Conservation (phyloP, 2,113 vertebrate species). For the Puffinus mauretanicus region DNA sequence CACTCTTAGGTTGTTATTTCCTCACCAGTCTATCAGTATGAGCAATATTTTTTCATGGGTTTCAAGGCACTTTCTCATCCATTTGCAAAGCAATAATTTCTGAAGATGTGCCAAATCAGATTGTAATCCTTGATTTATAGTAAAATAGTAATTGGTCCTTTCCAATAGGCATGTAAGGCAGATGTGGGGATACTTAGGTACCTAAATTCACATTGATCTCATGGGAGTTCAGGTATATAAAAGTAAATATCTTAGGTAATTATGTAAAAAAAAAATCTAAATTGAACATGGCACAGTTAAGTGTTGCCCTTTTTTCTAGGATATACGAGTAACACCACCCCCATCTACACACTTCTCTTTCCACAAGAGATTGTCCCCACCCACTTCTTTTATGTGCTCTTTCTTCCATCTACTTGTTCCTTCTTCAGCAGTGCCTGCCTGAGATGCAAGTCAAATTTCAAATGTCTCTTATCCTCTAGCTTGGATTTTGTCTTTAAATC, state of each 20-base stretch:
- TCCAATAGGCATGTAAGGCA: not conserved
- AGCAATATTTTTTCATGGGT: not conserved
- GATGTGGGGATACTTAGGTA: not conserved
- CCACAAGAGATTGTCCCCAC: not conserved
- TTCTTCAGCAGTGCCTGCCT: not conserved
- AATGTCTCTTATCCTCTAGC: not conserved
- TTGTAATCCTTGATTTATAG: not conserved
- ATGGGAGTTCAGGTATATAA: not conserved
- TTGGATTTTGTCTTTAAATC: not conserved
- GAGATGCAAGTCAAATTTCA: not conserved
- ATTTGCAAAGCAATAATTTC: not conserved
- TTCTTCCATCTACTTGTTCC: not conserved
- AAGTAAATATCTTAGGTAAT: not conserved
- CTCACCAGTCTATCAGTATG: not conserved
- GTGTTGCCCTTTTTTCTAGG: not conserved
- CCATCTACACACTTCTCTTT: not conserved
- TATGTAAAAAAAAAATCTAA: not conserved
- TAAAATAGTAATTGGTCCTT: not conserved
- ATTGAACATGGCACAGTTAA: not conserved
- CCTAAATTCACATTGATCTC: not conserved
- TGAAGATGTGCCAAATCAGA: not conserved
- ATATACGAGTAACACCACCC: fast-evolving
- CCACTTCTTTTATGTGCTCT: not conserved
- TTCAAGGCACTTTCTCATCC: not conserved
- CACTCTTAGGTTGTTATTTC: not conserved